Conservation (phyloP, 2,888 invertebrate species). For the Drosophila basisetae region DNA sequence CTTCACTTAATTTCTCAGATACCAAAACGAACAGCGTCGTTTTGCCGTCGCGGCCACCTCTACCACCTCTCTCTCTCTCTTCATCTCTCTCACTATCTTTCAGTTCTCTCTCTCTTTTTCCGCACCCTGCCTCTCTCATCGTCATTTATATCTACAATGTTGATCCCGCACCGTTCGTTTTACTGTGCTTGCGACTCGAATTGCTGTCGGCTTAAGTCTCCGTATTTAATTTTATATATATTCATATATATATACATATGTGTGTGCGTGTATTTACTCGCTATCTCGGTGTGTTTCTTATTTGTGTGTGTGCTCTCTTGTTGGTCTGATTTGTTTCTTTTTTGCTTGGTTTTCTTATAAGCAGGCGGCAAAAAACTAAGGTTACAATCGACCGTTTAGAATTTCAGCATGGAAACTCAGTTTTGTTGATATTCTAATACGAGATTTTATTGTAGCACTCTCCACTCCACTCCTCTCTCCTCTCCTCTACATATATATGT, state of each 20-base stretch:
- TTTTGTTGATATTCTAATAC: slow-evolving; percentile 49
- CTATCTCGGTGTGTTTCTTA: slow-evolving; percentile 23
- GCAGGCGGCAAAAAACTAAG: slow-evolving; percentile 60
- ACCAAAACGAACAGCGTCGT: slow-evolving; percentile 76
- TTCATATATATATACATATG: slow-evolving; percentile 17
- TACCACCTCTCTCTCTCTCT: not conserved
- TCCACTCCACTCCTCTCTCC: not conserved
- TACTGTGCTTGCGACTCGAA: slow-evolving; percentile 66
- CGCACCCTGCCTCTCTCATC: slow-evolving; percentile 8
- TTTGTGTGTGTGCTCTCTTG: slow-evolving; percentile 41
- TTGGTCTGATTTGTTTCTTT: slow-evolving; percentile 51
- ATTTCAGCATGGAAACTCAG: slow-evolving; percentile 32
- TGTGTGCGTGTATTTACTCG: slow-evolving; percentile 25
- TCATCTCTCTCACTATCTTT: not conserved
- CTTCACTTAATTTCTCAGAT: slow-evolving; percentile 80
- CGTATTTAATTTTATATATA: slow-evolving; percentile 35
- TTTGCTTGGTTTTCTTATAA: slow-evolving; percentile 56
- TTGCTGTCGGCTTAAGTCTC: slow-evolving; percentile 80
- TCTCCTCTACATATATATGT: slow-evolving; percentile 46
- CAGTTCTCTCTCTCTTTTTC: not conserved
- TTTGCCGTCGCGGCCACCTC: slow-evolving; percentile 27
- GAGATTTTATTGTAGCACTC: slow-evolving; percentile 27
- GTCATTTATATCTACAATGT: slow-evolving; percentile 45
- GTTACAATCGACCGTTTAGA: slow-evolving; percentile 50
- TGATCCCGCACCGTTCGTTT: slow-evolving; percentile 57